Conservation (phyloP, 2,888 invertebrate genomes). For the Agonopterix subpropinquella region DNA sequence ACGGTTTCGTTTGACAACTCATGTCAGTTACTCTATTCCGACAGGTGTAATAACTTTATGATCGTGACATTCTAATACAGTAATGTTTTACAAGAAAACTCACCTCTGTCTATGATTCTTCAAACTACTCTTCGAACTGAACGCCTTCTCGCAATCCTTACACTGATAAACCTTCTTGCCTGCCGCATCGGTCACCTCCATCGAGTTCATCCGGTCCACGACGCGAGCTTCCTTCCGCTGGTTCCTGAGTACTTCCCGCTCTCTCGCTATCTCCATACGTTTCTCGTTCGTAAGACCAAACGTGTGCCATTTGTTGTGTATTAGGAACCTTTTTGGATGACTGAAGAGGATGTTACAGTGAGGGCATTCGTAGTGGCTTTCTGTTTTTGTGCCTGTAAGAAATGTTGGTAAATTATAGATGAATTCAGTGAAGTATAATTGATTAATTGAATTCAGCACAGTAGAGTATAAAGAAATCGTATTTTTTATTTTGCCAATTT, state of each 20-base stretch:
- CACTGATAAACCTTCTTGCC: conserved; percentile 35
- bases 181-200: conserved; percentile 9
- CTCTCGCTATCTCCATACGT: conserved; percentile 31
- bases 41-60: too few relatives aligned
- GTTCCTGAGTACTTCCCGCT: conserved; percentile 27
- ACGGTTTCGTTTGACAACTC: too few relatives aligned
- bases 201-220: conserved; percentile 19
- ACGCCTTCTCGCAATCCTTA: conserved; percentile 53
- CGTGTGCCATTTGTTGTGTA: conserved; percentile 63
- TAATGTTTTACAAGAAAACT: too few relatives aligned
- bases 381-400: not conserved
- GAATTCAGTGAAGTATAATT: too few relatives aligned
- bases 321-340: conserved; percentile 56
- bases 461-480: too few relatives aligned
- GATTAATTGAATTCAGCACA: too few relatives aligned
- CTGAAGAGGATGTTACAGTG: conserved; percentile 44
- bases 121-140: conserved; percentile 40
- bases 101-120: conserved; percentile 54
- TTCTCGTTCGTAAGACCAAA: conserved; percentile 49
- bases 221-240: conserved; percentile 30
- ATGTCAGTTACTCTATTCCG: too few relatives aligned
- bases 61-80: too few relatives aligned
- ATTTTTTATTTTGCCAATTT: not conserved
- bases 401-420: too few relatives aligned
- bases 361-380: conserved; percentile 44